Evolutionary conservation across 2,113 vertebrate genomes (phyloP).

Genomic region (Polypterus senegalus): DNA sequence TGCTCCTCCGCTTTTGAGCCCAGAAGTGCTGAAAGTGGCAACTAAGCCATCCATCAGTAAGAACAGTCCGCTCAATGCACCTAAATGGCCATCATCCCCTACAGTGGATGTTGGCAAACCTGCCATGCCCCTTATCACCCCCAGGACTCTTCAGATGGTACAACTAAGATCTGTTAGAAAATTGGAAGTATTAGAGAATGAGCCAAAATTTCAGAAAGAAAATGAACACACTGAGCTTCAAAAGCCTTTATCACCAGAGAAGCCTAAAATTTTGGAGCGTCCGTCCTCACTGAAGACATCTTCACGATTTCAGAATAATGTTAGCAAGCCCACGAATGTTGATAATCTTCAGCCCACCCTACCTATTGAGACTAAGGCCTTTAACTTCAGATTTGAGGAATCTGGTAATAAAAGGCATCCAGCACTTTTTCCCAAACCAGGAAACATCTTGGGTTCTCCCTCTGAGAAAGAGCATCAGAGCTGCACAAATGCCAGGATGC

Average conservation of each 20-base stretch:
- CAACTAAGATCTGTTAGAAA: slow-evolving; percentile 72
- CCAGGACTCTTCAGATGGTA: slow-evolving; percentile 72
- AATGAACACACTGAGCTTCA: slow-evolving; percentile 32
- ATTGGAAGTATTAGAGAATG: slow-evolving; percentile 30
- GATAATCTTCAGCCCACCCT: slow-evolving; percentile 39
- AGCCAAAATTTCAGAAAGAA: slow-evolving; percentile 47
- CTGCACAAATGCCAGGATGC: slow-evolving; percentile 1
- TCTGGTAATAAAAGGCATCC: too few relatives aligned
- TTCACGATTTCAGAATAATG: slow-evolving; percentile 9
- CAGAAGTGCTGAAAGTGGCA: slow-evolving; percentile 43
- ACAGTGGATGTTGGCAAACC: slow-evolving; percentile 39
- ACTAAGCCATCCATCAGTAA: slow-evolving; percentile 27
- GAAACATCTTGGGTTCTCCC: too few relatives aligned
- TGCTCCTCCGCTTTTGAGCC: slow-evolving; percentile 45
- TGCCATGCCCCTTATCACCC: slow-evolving; percentile 69
- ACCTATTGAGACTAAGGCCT: slow-evolving; percentile 26
- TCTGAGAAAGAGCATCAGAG: slow-evolving; percentile 8
- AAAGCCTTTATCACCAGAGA: slow-evolving; percentile 36
- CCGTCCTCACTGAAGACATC: slow-evolving; percentile 19
- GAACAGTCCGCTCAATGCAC: slow-evolving; percentile 22
- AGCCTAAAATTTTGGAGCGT: slow-evolving; percentile 35
- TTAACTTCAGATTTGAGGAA: neutral
- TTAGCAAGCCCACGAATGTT: slow-evolving; percentile 31
- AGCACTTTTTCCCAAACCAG: too few relatives aligned
- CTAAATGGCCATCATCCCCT: slow-evolving; percentile 16